Percentiles rank a stretch among this genome's conserved stretches.
Conservation (phyloP, 2,113 vertebrate species). For the Cinclus cinclus region DNA sequence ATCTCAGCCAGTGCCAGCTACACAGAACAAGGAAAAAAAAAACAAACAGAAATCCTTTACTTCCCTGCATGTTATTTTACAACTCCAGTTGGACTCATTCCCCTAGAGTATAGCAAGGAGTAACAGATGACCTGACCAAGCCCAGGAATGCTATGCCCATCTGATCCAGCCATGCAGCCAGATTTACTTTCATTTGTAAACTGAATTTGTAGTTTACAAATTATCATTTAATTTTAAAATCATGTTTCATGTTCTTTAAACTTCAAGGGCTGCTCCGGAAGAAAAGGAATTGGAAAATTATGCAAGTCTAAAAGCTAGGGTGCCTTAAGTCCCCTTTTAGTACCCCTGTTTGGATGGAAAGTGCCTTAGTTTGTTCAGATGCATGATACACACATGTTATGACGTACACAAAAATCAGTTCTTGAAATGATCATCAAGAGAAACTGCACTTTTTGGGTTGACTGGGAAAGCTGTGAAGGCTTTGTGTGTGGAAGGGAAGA, state of each 20-base stretch:
- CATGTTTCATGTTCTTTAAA: neutral
- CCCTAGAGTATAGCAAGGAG: neutral
- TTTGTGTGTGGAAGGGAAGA: neutral
- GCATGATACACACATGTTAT: neutral
- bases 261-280: neutral
- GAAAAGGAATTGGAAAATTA: neutral
- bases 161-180: neutral
- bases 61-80: neutral
- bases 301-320: neutral
- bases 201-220: neutral
- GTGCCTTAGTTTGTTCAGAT: neutral
- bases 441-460: neutral
- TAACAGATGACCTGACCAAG: neutral
- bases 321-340: neutral
- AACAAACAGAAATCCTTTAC: neutral
- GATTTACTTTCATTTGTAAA: neutral
- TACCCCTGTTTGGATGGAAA: neutral
- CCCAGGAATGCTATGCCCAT: neutral
- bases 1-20: neutral
- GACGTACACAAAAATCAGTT: neutral
- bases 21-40: neutral
- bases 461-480: accelerated
- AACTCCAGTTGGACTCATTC: neutral
- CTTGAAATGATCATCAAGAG: neutral
- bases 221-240: neutral